Percentiles rank a stretch among this genome's conserved stretches.
phyloP scores from a whole-genome alignment of 2,113 vertebrate genomes.

The Scartelaos histophorus region DNA sequence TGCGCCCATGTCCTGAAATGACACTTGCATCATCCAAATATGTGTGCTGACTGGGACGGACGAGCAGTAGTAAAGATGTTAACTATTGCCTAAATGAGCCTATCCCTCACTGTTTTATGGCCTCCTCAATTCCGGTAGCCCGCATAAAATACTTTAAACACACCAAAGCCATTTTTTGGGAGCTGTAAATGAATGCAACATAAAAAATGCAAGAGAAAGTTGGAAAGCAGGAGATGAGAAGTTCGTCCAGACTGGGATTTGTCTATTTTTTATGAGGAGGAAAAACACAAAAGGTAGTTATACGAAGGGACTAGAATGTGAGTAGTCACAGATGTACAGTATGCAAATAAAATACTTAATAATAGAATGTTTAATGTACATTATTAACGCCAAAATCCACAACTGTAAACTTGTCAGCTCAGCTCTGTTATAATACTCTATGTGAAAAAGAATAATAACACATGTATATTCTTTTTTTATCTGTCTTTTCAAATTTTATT shows the following conservation, averaged over 20 bases:
- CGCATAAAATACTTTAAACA: slow-evolving; percentile 51
- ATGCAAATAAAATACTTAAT: too few relatives aligned
- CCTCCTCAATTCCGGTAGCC: slow-evolving; percentile 38
- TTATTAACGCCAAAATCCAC: too few relatives aligned
- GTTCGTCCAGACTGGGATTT: slow-evolving; percentile 25
- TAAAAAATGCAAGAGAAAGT: slow-evolving; percentile 44
- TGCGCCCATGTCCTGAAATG: slow-evolving; percentile 31
- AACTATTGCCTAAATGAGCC: slow-evolving; percentile 57
- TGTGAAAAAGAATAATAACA: too few relatives aligned
- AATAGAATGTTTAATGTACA: too few relatives aligned
- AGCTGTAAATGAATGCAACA: slow-evolving; percentile 38
- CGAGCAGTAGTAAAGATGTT: slow-evolving; percentile 54
- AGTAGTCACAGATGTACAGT: not conserved
- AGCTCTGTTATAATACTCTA: too few relatives aligned
- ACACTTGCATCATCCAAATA: slow-evolving; percentile 25
- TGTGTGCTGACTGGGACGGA: slow-evolving; percentile 41
- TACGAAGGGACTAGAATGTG: not conserved
- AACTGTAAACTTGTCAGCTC: too few relatives aligned
- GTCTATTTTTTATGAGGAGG: slow-evolving; percentile 18
- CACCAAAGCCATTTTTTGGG: slow-evolving; percentile 23
- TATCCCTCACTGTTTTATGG: slow-evolving; percentile 50
- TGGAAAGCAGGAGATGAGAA: slow-evolving; percentile 26
- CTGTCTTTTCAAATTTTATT: too few relatives aligned
- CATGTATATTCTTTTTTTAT: too few relatives aligned
- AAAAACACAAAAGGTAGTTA: slow-evolving; percentile 14